These are phyloP conservation scores for Incurvaria masculella DNA, from an alignment of 2,888 invertebrate genomes.

Conservation along the genomic window DNA sequence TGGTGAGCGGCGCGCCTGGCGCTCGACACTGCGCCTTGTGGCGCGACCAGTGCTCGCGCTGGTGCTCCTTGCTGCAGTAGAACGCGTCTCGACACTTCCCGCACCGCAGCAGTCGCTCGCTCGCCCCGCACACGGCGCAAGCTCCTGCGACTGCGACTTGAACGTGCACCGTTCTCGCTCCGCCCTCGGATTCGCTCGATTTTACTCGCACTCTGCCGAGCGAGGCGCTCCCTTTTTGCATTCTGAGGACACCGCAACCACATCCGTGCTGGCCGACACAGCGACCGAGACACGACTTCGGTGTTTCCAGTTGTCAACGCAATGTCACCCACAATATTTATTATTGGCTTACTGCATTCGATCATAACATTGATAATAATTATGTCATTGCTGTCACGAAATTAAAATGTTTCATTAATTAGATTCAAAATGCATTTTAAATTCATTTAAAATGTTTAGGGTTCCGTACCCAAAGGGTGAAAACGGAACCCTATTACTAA, in stretches of 20 bases:
- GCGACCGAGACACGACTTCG: neutral
- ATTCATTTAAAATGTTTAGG: too few relatives aligned
- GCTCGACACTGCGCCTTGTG: conserved; percentile 64
- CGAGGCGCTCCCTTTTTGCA: neutral
- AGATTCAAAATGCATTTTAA: too few relatives aligned
- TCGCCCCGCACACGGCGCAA: conserved; percentile 60
- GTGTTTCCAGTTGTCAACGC: too few relatives aligned
- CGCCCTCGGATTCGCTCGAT: too few relatives aligned
- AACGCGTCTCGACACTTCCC: conserved; percentile 68
- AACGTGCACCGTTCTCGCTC: neutral
- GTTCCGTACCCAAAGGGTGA: too few relatives aligned
- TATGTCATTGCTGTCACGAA: too few relatives aligned
- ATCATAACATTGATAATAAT: too few relatives aligned
- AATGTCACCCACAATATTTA: too few relatives aligned
- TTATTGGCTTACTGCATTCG: too few relatives aligned
- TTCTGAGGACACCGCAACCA: neutral
- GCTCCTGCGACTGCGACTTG: neutral
- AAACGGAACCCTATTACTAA: too few relatives aligned
- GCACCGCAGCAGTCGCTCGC: conserved; percentile 65
- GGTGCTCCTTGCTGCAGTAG: conserved; percentile 80
- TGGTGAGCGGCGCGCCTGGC: conserved; percentile 49
- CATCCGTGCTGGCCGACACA: neutral
- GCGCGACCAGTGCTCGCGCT: conserved; percentile 73
- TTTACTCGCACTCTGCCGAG: neutral
- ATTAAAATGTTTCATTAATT: too few relatives aligned